A percentile compares a stretch with the other conserved stretches of the same genome.
Conservation (phyloP, 1,140 invertebrate genomes). For the Bombus impatiens region DNA sequence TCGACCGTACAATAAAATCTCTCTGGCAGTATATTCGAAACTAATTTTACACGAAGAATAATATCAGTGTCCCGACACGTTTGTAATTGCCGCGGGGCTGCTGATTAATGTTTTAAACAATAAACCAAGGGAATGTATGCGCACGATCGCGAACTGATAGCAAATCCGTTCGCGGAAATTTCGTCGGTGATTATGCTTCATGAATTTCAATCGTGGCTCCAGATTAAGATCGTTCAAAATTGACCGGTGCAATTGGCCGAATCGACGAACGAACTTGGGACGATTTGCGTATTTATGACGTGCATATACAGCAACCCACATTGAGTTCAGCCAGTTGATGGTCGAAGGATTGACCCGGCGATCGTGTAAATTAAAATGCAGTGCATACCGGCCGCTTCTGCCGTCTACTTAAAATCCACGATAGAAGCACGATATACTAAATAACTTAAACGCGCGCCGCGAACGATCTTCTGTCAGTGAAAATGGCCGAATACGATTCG, state of each 20-base stretch:
- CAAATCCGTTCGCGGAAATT: conserved; percentile 57
- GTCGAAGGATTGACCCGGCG: neutral
- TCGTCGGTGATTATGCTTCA: conserved; percentile 59
- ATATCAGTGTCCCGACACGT: conserved; percentile 8
- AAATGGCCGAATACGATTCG: neutral
- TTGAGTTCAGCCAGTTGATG: conserved; percentile 11
- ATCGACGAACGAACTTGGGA: conserved; percentile 51
- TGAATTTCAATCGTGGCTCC: conserved; percentile 62
- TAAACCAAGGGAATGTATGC: conserved; percentile 39
- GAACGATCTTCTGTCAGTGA: neutral
- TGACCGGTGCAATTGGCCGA: conserved; percentile 53
- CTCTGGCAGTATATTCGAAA: neutral
- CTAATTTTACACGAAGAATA: conserved; percentile 33
- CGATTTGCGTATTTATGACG: conserved; percentile 65
- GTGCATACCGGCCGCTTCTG: neutral
- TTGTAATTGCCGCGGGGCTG: neutral
- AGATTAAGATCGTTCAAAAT: conserved; percentile 65
- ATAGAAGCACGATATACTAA: neutral
- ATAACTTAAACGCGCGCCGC: neutral
- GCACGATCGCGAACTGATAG: neutral
- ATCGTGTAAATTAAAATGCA: conserved; percentile 34
- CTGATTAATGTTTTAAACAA: conserved; percentile 54
- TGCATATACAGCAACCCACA: conserved; percentile 13
- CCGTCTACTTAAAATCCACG: neutral
- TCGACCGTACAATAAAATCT: neutral